These are phyloP conservation scores for Mormoops blainvillei DNA, from an alignment of 2,113 vertebrate species.

Conservation along the genomic window DNA sequence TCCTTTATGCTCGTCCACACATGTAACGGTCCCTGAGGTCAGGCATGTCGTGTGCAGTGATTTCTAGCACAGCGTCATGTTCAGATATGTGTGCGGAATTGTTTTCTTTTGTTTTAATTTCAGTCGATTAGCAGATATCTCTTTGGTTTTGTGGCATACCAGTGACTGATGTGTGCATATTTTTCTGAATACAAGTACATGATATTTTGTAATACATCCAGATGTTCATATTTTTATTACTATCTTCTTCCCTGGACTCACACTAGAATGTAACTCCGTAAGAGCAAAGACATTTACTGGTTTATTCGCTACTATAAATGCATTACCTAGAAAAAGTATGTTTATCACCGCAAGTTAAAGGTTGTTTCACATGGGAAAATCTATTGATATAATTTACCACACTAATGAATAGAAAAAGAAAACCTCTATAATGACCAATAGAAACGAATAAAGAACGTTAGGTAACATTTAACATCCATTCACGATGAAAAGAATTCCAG, in stretches of 20 bases:
- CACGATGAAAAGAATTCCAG: background rate
- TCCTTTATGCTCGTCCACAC: background rate
- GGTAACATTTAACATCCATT: background rate
- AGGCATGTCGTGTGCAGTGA: too few species aligned
- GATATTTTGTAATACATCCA: background rate
- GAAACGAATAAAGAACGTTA: background rate
- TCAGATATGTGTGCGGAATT: background rate
- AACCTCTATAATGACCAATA: background rate
- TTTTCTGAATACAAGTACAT: background rate
- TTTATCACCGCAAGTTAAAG: background rate
- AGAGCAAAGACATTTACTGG: background rate
- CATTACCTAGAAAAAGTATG: background rate
- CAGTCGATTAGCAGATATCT: background rate
- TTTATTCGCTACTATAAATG: background rate
- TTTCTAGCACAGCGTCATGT: background rate
- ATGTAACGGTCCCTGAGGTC: background rate
- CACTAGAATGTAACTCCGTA: background rate
- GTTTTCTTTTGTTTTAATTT: background rate
- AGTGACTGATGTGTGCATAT: background rate
- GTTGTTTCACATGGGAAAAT: background rate
- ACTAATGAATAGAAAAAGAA: background rate
- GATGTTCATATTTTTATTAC: background rate
- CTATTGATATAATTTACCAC: background rate
- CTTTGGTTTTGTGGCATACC: background rate
- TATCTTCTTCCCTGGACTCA: background rate